phyloP scores from a whole-genome alignment of 2,113 vertebrate genomes.

The Xiphias gladius region DNA sequence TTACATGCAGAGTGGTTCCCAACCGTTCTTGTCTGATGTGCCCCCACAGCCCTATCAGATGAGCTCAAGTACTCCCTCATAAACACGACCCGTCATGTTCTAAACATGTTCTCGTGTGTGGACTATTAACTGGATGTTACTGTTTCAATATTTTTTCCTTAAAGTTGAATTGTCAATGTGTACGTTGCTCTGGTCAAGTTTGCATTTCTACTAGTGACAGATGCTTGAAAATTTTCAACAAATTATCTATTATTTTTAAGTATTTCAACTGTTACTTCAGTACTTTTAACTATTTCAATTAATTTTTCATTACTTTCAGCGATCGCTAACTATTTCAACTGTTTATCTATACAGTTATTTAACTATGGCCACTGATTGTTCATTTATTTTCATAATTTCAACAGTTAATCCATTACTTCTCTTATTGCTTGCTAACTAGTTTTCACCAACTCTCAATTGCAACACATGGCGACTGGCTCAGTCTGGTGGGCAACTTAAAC shows the following conservation, averaged over 20 bases:
- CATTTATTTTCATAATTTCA: background rate
- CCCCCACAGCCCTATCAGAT: background rate
- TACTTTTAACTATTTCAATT: background rate
- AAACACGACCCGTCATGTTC: background rate
- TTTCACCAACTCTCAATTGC: too few species aligned
- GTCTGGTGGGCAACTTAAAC: too few species aligned
- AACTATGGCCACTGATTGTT: background rate
- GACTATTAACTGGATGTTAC: background rate
- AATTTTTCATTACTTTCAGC: too few species aligned
- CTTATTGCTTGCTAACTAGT: too few species aligned
- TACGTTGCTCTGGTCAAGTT: background rate
- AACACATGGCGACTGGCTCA: too few species aligned
- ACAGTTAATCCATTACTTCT: background rate
- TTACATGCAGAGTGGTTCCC: background rate
- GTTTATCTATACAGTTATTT: background rate
- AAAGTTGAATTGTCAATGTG: background rate
- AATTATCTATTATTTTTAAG: too few species aligned
- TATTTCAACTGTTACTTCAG: background rate
- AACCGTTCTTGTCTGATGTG: conserved; percentile 7
- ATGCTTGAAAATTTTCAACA: too few species aligned
- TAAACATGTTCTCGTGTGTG: background rate
- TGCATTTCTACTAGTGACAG: background rate
- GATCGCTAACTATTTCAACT: background rate
- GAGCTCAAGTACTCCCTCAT: conserved; percentile 21
- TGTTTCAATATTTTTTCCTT: background rate